phyloP scores from a whole-genome alignment of 2,797 vertebrate species.

The Acridotheres tristis region DNA sequence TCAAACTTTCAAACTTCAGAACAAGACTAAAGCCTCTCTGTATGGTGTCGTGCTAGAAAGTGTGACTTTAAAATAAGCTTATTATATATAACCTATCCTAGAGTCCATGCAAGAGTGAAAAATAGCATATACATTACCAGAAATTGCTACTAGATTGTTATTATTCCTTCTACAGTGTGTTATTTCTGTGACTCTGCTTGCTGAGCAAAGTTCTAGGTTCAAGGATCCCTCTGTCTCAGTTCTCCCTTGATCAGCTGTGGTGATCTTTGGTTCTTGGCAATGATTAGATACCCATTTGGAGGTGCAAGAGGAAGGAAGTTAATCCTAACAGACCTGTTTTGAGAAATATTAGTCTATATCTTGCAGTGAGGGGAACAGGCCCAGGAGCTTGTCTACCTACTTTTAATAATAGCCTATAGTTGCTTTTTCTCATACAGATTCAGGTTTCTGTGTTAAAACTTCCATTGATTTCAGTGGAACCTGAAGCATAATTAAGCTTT shows the following conservation, averaged over 20 bases:
- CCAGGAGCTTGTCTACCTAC: background rate
- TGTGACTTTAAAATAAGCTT: background rate
- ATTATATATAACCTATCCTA: background rate
- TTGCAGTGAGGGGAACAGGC: background rate
- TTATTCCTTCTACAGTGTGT: background rate
- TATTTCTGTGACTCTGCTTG: background rate
- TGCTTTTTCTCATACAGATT: background rate
- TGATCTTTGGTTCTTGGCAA: background rate
- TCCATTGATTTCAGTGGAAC: background rate
- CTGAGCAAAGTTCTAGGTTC: background rate
- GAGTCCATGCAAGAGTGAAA: background rate
- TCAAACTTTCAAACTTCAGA: background rate
- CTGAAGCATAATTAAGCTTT: background rate
- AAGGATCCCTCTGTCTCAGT: background rate
- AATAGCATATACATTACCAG: background rate
- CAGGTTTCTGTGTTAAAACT: background rate
- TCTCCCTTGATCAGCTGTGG: background rate
- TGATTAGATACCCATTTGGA: background rate
- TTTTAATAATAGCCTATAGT: background rate
- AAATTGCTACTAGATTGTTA: background rate
- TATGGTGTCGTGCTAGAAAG: background rate
- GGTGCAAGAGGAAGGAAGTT: background rate
- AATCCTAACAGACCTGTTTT: background rate
- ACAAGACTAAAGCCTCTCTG: background rate
- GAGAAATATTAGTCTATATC: background rate